phyloP scores from a whole-genome alignment of 2,113 vertebrate species.

The Centropus bengalensis region DNA sequence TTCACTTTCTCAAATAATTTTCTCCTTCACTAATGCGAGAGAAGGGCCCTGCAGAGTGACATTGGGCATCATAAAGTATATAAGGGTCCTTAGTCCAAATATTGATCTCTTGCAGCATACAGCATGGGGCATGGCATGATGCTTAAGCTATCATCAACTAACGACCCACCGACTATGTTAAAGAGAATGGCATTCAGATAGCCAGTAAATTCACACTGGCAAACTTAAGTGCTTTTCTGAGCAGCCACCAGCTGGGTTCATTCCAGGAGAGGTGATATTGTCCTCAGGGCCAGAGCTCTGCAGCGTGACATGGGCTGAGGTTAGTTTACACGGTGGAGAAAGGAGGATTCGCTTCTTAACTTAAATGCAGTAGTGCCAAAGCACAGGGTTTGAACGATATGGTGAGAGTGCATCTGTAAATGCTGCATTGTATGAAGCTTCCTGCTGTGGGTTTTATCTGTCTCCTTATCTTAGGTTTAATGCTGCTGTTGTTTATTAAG shows the following conservation, averaged over 20 bases:
- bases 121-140: background rate
- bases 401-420: constrained; percentile 13
- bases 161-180: constrained; percentile 68
- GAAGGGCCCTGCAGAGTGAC: background rate
- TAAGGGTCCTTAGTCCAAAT: background rate
- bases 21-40: background rate
- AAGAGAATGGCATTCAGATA: constrained; percentile 71
- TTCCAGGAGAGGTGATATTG: background rate
- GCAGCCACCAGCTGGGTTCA: background rate
- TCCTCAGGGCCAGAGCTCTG: background rate
- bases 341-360: background rate
- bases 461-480: constrained; percentile 67
- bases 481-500: constrained; percentile 53
- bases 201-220: constrained; percentile 14
- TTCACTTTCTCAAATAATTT: background rate
- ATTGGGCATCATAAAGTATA: background rate
- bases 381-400: background rate
- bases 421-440: constrained; percentile 25
- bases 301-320: background rate
- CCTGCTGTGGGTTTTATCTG: constrained; percentile 63
- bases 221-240: background rate
- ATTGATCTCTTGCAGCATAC: background rate
- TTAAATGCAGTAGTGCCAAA: background rate
- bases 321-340: background rate
- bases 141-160: constrained; percentile 74